Conservation (phyloP, 2,888 invertebrate species). For the Graphium colonna region DNA sequence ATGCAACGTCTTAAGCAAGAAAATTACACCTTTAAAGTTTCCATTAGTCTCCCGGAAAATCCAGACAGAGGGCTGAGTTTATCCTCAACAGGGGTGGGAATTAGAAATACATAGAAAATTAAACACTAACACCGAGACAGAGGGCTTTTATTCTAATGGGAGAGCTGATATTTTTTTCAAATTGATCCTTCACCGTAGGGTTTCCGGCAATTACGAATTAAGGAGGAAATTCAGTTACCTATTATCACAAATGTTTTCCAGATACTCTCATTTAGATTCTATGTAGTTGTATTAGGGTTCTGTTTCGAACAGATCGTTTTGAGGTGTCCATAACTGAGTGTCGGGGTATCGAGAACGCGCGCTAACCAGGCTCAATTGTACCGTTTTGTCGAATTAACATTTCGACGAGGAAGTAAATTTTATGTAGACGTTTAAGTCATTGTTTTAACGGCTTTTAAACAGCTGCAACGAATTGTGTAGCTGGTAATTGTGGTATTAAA, state of each 20-base stretch:
- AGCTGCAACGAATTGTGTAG: too few relatives aligned
- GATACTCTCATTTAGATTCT: constrained; percentile 1
- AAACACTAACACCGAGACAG: constrained; percentile 3
- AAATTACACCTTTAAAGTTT: constrained; percentile 17
- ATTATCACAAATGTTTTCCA: constrained; percentile 3
- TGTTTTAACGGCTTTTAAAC: not conserved
- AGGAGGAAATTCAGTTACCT: constrained; percentile 40
- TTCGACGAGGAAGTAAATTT: constrained; percentile 19
- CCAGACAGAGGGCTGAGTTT: constrained; percentile 11
- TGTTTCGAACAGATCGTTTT: constrained; percentile 11
- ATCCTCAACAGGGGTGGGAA: not conserved
- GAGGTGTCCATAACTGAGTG: constrained; percentile 9
- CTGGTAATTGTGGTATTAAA: not conserved
- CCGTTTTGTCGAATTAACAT: constrained; percentile 23
- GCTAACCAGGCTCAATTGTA: constrained; percentile 20
- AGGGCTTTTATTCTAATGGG: constrained; percentile 2
- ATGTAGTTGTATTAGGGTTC: constrained; percentile 12
- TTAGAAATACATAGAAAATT: not conserved
- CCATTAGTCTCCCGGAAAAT: constrained; percentile 13
- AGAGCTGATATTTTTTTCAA: constrained; percentile 27
- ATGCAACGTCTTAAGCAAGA: constrained; percentile 5
- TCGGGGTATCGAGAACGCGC: constrained; percentile 15
- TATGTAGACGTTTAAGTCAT: not conserved
- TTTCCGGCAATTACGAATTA: constrained; percentile 46
- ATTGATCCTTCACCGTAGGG: constrained; percentile 34